These are phyloP conservation scores for Dolichomitus sp. DNA, from an alignment of 2,888 invertebrate species.

Conservation along the genomic window DNA sequence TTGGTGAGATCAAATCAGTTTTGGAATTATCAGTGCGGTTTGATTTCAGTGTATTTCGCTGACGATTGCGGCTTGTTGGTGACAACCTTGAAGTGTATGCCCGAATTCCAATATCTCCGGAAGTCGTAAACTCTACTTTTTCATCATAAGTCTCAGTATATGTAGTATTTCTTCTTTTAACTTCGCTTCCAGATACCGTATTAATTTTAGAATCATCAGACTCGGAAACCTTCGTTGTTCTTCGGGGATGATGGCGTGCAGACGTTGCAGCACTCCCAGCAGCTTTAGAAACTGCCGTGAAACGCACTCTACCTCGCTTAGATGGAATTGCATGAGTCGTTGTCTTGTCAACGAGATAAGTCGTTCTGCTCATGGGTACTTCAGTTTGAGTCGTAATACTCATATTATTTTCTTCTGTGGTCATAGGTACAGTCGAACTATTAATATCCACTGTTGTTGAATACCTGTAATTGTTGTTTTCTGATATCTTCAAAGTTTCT, in stretches of 20 bases:
- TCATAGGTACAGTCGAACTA: background rate
- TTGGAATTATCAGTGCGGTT: background rate
- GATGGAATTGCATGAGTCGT: conserved; percentile 12
- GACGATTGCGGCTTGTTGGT: conserved; percentile 5
- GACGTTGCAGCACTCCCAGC: background rate
- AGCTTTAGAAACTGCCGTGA: conserved; percentile 4
- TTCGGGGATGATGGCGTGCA: conserved; percentile 6
- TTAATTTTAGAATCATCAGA: background rate
- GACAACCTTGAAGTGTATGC: background rate
- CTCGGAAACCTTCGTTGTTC: background rate
- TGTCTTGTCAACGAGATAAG: background rate
- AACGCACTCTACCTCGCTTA: conserved; percentile 55
- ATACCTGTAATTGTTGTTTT: conserved; percentile 17
- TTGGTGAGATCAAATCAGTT: conserved; percentile 12
- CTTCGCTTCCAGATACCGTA: background rate
- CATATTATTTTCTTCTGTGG: background rate
- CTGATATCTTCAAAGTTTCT: conserved; percentile 40
- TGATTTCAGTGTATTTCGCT: background rate
- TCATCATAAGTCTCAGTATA: background rate
- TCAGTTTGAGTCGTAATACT: background rate
- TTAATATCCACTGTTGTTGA: background rate
- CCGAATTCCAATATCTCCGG: background rate
- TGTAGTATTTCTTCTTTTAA: background rate
- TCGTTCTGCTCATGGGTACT: conserved; percentile 23
- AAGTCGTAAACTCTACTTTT: background rate